Evolutionary conservation across 2,113 vertebrate genomes (phyloP), one percentile per base, ranked within the genome.

Genomic region (Talpa occidentalis): DNA sequence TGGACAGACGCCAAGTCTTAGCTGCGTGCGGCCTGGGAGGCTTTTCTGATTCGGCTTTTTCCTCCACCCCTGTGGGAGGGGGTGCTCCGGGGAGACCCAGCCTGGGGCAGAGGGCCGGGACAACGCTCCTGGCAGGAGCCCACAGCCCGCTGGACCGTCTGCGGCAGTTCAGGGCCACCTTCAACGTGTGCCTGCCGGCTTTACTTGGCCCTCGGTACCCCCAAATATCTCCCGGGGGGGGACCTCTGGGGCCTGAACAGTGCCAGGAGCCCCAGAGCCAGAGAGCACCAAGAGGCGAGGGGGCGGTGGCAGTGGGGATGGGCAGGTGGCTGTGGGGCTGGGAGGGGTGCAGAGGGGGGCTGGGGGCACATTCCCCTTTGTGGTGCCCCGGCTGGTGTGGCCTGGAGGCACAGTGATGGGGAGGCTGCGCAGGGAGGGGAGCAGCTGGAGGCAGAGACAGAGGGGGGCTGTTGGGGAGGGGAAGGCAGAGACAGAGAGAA

Each of bases 1-100:
- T 28, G 69, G 79, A 10, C 0, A 40, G 78, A 79, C 59, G 35
- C 37, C 16, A 10, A 1, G 5, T 19, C 30, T 42, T 4, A 32
- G 44, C 30, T 19, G 35, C 66, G 28, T 0, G 0, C 1, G 56
- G 19, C 47, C 62, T 1, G 19, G 30, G 77, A 30, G 37, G 28
- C 69, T 59, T 19, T 92, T 64, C 59, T n/a, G 37, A 32, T 15
- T 64, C 6, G 64, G 93, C 66, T 14, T 54, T 49, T 87, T 78
- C 76, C 76, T 49, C 78, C 40, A 42, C 0, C 5, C 49, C 49
- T 15, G 17, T 15, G 2, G 49, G 10, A 49, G 44, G 47, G 69
- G 6, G 3, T 8, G 30, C 21, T 0, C 8, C 47, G 16, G 24
- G 11, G 26, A 47, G 11, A 1, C 42, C 72, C 10, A 1, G 74